Base-by-base conservation (phyloP, 2,888 invertebrate genomes). In the Nomada hirtipes region DNA sequence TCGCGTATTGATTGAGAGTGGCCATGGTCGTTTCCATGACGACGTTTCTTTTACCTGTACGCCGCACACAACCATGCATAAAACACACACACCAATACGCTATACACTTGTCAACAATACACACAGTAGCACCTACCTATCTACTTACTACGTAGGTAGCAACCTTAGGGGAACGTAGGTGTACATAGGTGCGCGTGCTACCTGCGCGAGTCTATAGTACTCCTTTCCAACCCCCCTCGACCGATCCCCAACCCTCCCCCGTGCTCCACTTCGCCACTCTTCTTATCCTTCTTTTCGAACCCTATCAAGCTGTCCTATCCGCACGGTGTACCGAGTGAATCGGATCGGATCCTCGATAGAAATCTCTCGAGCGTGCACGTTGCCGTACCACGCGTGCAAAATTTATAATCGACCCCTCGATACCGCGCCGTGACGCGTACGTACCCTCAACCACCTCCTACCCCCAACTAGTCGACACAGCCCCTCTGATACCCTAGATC, bases 11-110 rank as follows among this genome's bases (percentile, higher is more conserved):
- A 93, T 93, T 93, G 93, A 92, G 93, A 92, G 92, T 93, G 93
- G 93, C 93, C 93, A 93, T 93, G 93, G 93, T 93, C 93, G 93
- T 93, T 90, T 93, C 93, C 91, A 93, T 93, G 88, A 85, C 90
- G 90, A 93, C 93, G 92, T 92, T 93, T 93, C 92, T 92, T 92
- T 91, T 91, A 93, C 93, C 93, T 93, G 92, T 90, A 89, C 88
- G 88, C 86, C 84, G 87, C 79, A 72, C 84, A 80, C 85, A 72
- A 83, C 64, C 57, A 73, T 75, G 70, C 64, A 63, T 20, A 26
- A n/a, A 10, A 60, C 75, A 79, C 83, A 79, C 83, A 82, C 83
- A 36, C 36, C 9, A 36, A 36, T 36, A 36, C 7, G 36, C 36
- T 36, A 7, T 36, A 36, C 36, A 36, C 84, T 84, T 77, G 76